Percentiles rank a stretch among this genome's conserved stretches.
phyloP scores from a whole-genome alignment of 2,113 vertebrate species.

The Melanotaenia duboulayi region DNA sequence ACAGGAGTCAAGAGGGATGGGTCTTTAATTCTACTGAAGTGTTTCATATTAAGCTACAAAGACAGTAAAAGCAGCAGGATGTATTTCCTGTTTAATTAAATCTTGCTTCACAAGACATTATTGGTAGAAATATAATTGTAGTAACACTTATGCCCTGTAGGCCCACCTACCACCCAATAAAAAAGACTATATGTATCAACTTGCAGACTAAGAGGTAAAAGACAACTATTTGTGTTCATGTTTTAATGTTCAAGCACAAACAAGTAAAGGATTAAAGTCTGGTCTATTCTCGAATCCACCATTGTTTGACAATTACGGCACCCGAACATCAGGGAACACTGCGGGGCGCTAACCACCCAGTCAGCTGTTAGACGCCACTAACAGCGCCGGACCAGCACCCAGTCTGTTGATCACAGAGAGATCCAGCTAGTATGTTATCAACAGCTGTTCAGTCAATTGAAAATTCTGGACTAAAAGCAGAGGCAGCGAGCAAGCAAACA shows the following conservation, averaged over 20 bases:
- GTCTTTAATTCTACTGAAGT: not conserved
- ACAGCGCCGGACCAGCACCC: constrained; percentile 37
- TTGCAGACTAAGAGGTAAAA: not conserved
- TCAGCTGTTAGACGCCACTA: constrained; percentile 18
- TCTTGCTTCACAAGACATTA: not conserved
- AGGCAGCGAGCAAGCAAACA: not conserved
- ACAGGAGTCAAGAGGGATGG: constrained; percentile 23
- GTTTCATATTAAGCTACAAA: constrained; percentile 4
- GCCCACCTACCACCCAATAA: not conserved
- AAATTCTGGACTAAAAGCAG: constrained; percentile 2
- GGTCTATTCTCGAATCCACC: constrained; percentile 58
- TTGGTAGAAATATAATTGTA: constrained; percentile 1
- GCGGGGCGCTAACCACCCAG: constrained; percentile 27
- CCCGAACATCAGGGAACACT: constrained; percentile 55
- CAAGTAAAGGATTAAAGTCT: constrained; percentile 43
- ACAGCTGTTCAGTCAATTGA: constrained; percentile 34
- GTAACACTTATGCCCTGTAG: not conserved
- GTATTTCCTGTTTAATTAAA: constrained; percentile 10
- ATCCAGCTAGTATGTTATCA: constrained; percentile 28
- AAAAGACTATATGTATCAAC: too few species aligned
- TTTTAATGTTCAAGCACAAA: constrained; percentile 45
- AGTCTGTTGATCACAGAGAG: constrained; percentile 52
- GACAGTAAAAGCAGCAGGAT: constrained; percentile 9
- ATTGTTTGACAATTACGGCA: constrained; percentile 57
- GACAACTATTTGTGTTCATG: constrained; percentile 9